Evolutionary conservation across 2,888 invertebrate species (phyloP).

Genomic region (Gisinianus flammeolus): DNA sequence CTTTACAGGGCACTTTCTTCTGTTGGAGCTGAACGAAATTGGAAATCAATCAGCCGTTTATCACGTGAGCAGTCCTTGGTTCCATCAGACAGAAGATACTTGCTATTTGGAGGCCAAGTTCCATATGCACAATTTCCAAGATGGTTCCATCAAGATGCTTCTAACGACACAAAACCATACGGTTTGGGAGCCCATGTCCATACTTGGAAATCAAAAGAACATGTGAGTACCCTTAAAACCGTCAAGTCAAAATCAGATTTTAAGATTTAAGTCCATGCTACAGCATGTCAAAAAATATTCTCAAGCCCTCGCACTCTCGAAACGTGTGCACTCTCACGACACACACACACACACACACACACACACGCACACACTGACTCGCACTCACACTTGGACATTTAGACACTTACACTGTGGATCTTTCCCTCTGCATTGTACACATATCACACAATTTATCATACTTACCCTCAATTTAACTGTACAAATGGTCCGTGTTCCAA

Average conservation of each 20-base stretch:
- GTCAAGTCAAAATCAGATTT: background rate
- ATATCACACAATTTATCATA: background rate
- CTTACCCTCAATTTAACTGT: background rate
- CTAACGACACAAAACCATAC: conserved; percentile 63
- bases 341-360: no score
- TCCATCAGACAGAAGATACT: conserved; percentile 61
- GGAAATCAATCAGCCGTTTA: conserved; percentile 47
- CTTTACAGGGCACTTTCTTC: conserved; percentile 75
- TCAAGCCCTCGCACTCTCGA: no score
- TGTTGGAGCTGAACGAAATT: conserved; percentile 61
- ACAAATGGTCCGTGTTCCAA: no score
- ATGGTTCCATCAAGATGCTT: conserved; percentile 63
- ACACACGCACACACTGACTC: no score
- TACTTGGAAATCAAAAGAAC: conserved; percentile 62
- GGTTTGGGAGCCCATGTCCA: conserved; percentile 62
- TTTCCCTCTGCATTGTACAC: background rate
- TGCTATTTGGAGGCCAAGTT: conserved; percentile 63
- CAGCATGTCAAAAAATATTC: no score
- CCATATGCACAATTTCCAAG: conserved; percentile 64
- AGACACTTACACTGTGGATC: no score
- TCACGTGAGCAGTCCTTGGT: conserved; percentile 62
- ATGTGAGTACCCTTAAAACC: conserved; percentile 60
- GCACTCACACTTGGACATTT: no score
- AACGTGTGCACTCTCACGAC: no score
- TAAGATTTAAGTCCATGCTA: no score